Evolutionary conservation across 2,797 vertebrate genomes (phyloP), one percentile per base, ranked within the genome.

Genomic region (Vespertilio murinus): DNA sequence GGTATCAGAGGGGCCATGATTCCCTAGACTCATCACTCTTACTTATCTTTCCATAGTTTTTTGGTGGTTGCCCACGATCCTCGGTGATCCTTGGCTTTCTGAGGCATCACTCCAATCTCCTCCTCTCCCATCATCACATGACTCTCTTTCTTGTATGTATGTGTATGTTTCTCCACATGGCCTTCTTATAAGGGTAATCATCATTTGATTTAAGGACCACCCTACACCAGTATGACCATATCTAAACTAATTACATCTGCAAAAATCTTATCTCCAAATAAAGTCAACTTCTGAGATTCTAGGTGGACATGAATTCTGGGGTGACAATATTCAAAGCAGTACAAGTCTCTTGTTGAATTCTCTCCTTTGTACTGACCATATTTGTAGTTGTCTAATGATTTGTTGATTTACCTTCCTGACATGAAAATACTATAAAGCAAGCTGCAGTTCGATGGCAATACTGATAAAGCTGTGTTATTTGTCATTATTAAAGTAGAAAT

Each of bases 321-420:
- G 20, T 40, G 33, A 42, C 8, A n/a, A 2, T 52, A 1, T 56
- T 84, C 33, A 59, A 47, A 54, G 30, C 6, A 23, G 17, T 5
- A 10, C 4, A 11, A 64, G 18, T 30, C 12, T 22, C 12, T 28
- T 14, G 0, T 67, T 52, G 75, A 23, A 64, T 56, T 59, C 33
- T 94, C 14, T 54, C 23, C 42, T 67, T 30, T 88, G 9, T 64
- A 42, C 38, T 71, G 67, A 54, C 40, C 5, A 0, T 75, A 65
- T 61, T 84, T 30, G 8, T 78, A 71, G 16, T 61, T 81, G n/a
- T 6, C 33, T 47, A 47, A 75, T 69, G 30, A 83, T 54, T 84
- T 87, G 22, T 95, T 93, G 45, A 14, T 35, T 95, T 89, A 30
- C 82, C 52, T 42, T 88, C 79, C 79, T 88, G 78, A 42, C 30